Base-by-base conservation (phyloP, 2,888 invertebrate species). In the Arenicola marina region DNA sequence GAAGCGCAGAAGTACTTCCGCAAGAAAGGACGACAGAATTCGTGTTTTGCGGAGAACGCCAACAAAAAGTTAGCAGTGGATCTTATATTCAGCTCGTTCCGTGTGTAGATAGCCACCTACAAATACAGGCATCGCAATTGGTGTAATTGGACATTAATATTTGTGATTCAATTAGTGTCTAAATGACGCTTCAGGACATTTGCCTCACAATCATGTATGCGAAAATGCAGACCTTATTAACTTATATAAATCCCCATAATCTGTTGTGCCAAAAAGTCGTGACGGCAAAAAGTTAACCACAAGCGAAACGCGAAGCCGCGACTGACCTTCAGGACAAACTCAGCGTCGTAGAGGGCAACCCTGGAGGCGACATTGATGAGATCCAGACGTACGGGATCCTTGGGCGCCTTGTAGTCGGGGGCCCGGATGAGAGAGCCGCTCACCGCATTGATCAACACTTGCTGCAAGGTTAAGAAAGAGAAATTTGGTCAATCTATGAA, bases 91-190 rank as follows among this genome's bases (percentile, higher is more conserved):
- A 86, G 72, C 59, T 85, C 81, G 57, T 78, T 77, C 28, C 85
- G 75, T n/a, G 82, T 76, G 70, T 85, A 85, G 34, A 85, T 64
- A 0, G 85, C 85, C 61, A 83, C 75, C 85, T 85, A 45, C 2
- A 21, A n/a, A n/a, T n/a, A n/a, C n/a, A n/a, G n/a, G n/a, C n/a
- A n/a, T n/a, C n/a, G n/a, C n/a, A n/a, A n/a, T n/a, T n/a, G n/a
- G n/a, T n/a, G n/a, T n/a, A n/a, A n/a, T n/a, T n/a, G n/a, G n/a
- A n/a, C n/a, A n/a, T n/a, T n/a, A n/a, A n/a, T n/a, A n/a, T n/a
- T n/a, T n/a, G n/a, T n/a, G n/a, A n/a, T n/a, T n/a, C n/a, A n/a
- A n/a, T n/a, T n/a, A n/a, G n/a, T n/a, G n/a, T n/a, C n/a, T n/a
- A n/a, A n/a, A n/a, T n/a, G n/a, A n/a, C n/a, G n/a, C n/a, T n/a